Evolutionary conservation across 2,797 vertebrate species (phyloP).

Genomic region (Numenius phaeopus): DNA sequence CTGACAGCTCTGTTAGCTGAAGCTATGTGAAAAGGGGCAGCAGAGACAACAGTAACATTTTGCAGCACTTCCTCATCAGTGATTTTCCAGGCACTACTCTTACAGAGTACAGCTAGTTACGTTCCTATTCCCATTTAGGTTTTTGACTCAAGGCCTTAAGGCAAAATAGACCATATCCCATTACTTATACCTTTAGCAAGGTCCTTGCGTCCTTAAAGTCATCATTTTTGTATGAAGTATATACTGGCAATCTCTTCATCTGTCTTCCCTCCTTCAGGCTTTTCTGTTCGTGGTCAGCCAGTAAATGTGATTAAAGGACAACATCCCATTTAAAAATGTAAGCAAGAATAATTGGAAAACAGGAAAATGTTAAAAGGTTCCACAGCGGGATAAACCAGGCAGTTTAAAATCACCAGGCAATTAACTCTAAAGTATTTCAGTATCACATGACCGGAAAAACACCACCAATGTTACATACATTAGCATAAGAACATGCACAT

Average conservation of each 20-base stretch:
- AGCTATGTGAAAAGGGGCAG: constrained; percentile 18
- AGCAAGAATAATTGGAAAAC: neutral
- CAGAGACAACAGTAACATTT: constrained; percentile 49
- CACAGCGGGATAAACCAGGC: neutral
- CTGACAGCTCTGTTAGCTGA: constrained; percentile 63
- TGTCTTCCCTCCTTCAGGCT: neutral
- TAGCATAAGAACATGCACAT: neutral
- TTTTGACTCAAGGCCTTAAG: neutral
- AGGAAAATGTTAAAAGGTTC: neutral
- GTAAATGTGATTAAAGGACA: neutral
- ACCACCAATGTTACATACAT: neutral
- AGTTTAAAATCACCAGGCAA: neutral
- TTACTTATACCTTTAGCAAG: neutral
- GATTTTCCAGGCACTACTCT: neutral
- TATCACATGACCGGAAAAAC: neutral
- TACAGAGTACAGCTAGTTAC: neutral
- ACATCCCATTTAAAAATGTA: neutral
- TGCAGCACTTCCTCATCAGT: constrained; percentile 31
- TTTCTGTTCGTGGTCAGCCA: neutral
- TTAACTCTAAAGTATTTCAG: neutral
- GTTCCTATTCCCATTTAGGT: neutral
- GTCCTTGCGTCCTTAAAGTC: neutral
- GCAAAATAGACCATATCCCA: neutral
- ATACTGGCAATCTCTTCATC: neutral
- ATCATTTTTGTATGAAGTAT: neutral